Percentiles rank a stretch among this genome's conserved stretches.
phyloP scores from a whole-genome alignment of 2,888 invertebrate genomes.

The Yponomeuta evonymella region DNA sequence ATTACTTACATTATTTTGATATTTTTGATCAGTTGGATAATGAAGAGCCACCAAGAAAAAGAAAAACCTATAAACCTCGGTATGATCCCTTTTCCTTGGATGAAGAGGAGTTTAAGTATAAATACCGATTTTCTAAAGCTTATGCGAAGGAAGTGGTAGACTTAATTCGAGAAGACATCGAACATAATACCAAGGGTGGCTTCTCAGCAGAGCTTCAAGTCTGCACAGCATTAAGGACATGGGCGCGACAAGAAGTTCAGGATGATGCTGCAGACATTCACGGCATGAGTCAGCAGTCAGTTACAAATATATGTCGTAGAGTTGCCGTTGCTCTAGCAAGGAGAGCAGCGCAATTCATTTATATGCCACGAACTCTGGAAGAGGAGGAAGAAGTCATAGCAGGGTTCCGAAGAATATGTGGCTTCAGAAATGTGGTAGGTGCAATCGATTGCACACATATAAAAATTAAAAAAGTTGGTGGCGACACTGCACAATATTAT shows the following conservation, averaged over 20 bases:
- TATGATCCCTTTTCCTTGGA: no score
- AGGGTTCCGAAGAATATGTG: conserved; percentile 5
- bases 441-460: conserved; percentile 24
- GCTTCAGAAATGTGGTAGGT: conserved; percentile 18
- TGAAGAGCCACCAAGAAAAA: no score
- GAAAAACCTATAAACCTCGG: no score
- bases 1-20: no score
- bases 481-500: conserved; percentile 20
- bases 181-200: neutral
- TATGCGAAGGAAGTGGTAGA: neutral
- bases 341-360: neutral
- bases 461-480: conserved; percentile 20
- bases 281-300: conserved; percentile 14
- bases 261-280: conserved; percentile 18
- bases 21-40: no score
- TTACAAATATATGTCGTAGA: conserved; percentile 1
- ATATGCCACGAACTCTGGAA: conserved; percentile 10
- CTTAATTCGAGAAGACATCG: conserved; percentile 4
- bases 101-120: neutral
- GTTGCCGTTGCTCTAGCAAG: conserved; percentile 11
- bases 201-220: conserved; percentile 13
- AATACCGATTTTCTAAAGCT: conserved; percentile 16
- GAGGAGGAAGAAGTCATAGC: conserved; percentile 1
- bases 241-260: conserved; percentile 17
- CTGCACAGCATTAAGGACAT: conserved; percentile 4